These are phyloP conservation scores for Podabrus alpinus DNA, from an alignment of 2,888 invertebrate genomes.

Conservation along the genomic window DNA sequence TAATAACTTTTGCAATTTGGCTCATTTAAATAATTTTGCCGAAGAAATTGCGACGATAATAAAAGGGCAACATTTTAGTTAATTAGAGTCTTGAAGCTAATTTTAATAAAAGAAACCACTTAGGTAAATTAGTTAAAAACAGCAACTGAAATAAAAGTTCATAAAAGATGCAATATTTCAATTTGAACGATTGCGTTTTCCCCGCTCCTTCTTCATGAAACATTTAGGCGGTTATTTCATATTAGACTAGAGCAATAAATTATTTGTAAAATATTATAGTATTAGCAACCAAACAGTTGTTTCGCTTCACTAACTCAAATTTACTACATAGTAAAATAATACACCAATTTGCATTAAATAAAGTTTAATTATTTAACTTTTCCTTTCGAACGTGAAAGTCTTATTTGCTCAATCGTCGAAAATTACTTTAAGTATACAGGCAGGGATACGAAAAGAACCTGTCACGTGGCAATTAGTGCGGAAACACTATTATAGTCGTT, in stretches of 20 bases:
- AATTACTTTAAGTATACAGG: too few species aligned
- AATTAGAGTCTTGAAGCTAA: not conserved
- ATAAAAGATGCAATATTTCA: not conserved
- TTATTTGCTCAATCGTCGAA: not conserved
- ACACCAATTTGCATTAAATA: not conserved
- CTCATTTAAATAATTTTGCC: not conserved
- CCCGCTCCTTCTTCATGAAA: not conserved
- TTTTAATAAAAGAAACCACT: not conserved
- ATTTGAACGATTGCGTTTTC: not conserved
- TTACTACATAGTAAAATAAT: not conserved
- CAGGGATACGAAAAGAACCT: too few species aligned
- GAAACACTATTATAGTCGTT: not conserved
- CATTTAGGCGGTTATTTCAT: not conserved
- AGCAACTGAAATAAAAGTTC: not conserved
- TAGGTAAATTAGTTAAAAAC: not conserved
- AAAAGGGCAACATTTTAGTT: not conserved
- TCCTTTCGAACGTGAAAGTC: not conserved
- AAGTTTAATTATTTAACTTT: not conserved
- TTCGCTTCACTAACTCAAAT: not conserved
- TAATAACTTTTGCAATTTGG: not conserved
- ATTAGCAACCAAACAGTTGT: not conserved
- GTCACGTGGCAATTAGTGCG: not conserved
- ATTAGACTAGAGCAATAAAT: not conserved
- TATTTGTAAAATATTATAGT: slow-evolving; percentile 2
- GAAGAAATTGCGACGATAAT: not conserved